A percentile compares a stretch with the other conserved stretches of the same genome.
Conservation (phyloP, 1,140 invertebrate genomes). For the Cecropterus lyciades region DNA sequence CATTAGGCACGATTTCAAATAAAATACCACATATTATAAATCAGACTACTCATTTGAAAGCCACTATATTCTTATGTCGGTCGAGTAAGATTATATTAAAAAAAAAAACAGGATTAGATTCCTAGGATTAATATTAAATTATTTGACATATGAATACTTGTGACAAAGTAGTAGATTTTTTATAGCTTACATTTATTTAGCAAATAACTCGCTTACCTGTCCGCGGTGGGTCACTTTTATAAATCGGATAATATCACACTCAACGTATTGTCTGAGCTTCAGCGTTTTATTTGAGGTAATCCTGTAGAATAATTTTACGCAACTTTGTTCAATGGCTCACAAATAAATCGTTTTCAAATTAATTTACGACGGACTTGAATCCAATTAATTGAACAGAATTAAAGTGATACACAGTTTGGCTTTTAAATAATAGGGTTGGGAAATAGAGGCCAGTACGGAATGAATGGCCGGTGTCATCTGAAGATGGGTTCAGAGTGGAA, state of each 20-base stretch:
- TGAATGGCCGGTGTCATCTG: conserved; percentile 10
- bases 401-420: conserved; percentile 25
- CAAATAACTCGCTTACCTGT: not conserved
- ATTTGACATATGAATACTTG: no score
- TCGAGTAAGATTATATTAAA: no score
- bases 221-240: not conserved
- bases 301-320: conserved; percentile 16
- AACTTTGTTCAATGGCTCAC: conserved; percentile 19
- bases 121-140: no score
- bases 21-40: no score
- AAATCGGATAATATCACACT: not conserved
- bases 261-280: conserved; percentile 4
- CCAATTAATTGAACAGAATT: conserved; percentile 24
- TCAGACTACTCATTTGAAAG: no score
- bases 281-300: conserved; percentile 16
- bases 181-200: no score
- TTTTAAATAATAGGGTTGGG: conserved; percentile 17
- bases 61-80: no score
- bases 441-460: conserved; percentile 2
- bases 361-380: conserved; percentile 4
- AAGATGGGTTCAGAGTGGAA: conserved; percentile 11
- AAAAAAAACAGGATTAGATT: no score
- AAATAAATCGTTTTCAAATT: conserved; percentile 31
- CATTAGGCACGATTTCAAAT: no score
- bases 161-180: no score